Evolutionary conservation across 92 coral and sea anemone genomes (phyloP), one percentile per base, ranked within the genome.

Genomic region (Heteractis magnifica): DNA sequence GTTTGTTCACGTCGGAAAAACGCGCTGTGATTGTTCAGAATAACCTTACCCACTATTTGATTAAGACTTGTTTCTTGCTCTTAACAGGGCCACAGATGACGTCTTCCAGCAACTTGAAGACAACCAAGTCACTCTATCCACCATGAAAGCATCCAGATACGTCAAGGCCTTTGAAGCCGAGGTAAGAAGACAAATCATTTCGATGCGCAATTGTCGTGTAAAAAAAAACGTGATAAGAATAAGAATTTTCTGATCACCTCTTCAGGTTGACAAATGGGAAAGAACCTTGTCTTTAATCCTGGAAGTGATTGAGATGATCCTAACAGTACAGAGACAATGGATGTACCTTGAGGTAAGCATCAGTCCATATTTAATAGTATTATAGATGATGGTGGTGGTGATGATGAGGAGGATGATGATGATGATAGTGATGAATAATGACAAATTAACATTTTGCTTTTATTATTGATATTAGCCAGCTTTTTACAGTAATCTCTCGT

Each of bases 311-410:
- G 99, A 97, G 86, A 97, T 94, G 98, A 97, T 94, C 60, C 88
- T 97, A 15, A 97, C 99, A 34, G 99, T 97, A 21, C 99, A 97
- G 82, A 84, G 99, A 73, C 99, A 97, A 51, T 97, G 99, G 99
- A 97, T 97, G 99, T 97, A 97, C 76, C 91, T 97, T 51, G 99
- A 97, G 99, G 99, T 96, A 87, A 15, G 52, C 44, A 19, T 34
- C 44, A 34, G 44, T 34, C 44, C 44, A 34, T 34, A 34, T 34
- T 34, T 34, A 34, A 34, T 34, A 34, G 44, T 1, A 1, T 34
- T 34, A 34, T 34, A 34, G 71, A 18, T 44, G 56, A 4, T 11
- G 2, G 13, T 34, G 65, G 8, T 49, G 23, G 16, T 62, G 23
- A 62, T 5, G 19, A 16, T 62, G 6, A 18, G 0, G 1, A 26